A percentile compares a stretch with the other conserved stretches of the same genome.
phyloP scores from a whole-genome alignment of 2,113 vertebrate species.

The Myrmecobius fasciatus region DNA sequence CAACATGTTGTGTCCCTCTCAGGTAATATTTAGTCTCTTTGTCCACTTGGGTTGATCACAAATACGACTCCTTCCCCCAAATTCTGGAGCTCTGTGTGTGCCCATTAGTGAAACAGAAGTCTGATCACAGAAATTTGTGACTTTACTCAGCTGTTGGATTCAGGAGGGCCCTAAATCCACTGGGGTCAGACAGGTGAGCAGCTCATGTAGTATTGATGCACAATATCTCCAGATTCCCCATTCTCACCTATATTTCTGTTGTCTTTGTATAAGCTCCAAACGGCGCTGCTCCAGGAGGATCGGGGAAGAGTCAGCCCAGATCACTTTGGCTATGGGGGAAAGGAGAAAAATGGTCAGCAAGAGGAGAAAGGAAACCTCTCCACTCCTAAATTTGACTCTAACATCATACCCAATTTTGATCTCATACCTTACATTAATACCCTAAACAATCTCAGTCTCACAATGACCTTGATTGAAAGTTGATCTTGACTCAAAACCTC shows the following conservation, averaged over 20 bases:
- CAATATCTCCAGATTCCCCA: background rate
- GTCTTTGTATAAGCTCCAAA: background rate
- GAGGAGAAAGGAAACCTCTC: background rate
- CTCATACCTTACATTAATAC: background rate
- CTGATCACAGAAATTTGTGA: background rate
- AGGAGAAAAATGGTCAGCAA: background rate
- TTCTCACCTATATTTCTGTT: conserved; percentile 3
- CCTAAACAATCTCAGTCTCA: background rate
- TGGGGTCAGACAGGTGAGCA: background rate
- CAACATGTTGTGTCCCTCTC: background rate
- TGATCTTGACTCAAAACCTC: background rate
- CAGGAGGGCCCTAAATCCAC: background rate
- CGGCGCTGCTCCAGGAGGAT: background rate
- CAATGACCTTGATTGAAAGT: background rate
- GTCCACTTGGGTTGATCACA: background rate
- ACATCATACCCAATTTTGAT: background rate
- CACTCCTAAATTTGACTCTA: background rate
- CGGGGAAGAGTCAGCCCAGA: background rate
- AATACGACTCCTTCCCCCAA: background rate
- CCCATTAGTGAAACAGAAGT: background rate
- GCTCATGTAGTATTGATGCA: background rate
- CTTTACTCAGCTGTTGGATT: background rate
- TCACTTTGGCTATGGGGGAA: background rate
- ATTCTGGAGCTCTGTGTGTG: background rate
- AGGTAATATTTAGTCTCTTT: background rate